Evolutionary conservation across 2,888 invertebrate genomes (phyloP).

Genomic region (Enchytraeus crypticus): DNA sequence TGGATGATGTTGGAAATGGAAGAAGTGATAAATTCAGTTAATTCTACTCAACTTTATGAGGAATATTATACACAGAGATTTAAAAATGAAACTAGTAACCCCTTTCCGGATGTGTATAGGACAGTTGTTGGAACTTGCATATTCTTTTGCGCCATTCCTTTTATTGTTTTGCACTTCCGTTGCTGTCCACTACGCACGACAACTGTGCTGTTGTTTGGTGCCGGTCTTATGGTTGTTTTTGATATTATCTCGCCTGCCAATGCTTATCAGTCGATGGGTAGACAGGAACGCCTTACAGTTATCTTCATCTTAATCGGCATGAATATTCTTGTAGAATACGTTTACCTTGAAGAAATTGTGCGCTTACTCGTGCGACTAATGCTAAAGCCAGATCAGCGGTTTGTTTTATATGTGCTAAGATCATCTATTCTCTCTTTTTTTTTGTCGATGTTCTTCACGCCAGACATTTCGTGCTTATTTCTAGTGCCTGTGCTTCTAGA

Average conservation of each 20-base stretch:
- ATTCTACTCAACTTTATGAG: no score
- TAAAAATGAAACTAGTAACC: no score
- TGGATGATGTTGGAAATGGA: no score
- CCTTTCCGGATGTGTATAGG: conserved; percentile 18
- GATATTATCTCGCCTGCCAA: conserved; percentile 23
- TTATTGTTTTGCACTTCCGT: conserved; percentile 24
- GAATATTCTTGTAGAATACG: conserved; percentile 27
- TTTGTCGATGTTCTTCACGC: conserved; percentile 28
- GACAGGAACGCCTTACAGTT: conserved; percentile 18
- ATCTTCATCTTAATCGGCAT: conserved; percentile 28
- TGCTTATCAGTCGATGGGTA: conserved; percentile 24
- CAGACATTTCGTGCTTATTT: conserved; percentile 27
- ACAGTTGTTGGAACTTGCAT: conserved; percentile 20
- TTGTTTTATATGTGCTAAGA: conserved; percentile 23
- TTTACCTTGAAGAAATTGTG: conserved; percentile 27
- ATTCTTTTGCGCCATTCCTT: conserved; percentile 25
- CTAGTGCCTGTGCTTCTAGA: conserved; percentile 27
- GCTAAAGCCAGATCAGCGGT: conserved; percentile 16
- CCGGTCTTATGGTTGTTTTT: conserved; percentile 25
- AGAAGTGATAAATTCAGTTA: no score
- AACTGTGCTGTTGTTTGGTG: conserved; percentile 23
- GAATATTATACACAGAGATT: no score
- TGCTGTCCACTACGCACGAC: conserved; percentile 26
- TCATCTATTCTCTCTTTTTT: conserved; percentile 21
- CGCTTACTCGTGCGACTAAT: conserved; percentile 16